phyloP scores from a whole-genome alignment of 1,140 invertebrate genomes.

The Drosophila punjabiensis region DNA sequence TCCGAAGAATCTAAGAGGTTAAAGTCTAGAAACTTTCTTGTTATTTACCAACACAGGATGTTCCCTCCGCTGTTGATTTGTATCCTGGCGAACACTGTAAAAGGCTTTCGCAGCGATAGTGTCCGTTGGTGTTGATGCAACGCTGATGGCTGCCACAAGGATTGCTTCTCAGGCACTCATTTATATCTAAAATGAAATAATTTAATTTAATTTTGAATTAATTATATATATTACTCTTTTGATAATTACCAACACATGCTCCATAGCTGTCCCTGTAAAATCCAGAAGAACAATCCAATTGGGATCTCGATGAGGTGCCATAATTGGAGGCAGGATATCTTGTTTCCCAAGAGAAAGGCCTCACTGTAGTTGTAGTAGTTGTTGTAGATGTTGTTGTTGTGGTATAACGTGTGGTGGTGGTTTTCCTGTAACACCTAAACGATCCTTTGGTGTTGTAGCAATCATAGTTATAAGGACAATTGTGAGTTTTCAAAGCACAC shows the following conservation, averaged over 20 bases:
- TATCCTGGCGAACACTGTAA: constrained; percentile 86
- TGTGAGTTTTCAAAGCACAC: constrained; percentile 92
- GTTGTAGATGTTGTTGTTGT: constrained; percentile 40
- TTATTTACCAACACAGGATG: constrained; percentile 83
- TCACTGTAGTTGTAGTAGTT: constrained; percentile 52
- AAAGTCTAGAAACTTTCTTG: background rate
- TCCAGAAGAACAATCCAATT: constrained; percentile 57
- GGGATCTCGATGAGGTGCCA: constrained; percentile 2
- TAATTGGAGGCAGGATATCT: constrained; percentile 2
- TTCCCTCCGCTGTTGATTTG: constrained; percentile 85
- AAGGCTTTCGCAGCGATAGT: constrained; percentile 87
- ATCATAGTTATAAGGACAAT: constrained; percentile 92
- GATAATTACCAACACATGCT: constrained; percentile 75
- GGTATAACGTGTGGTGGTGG: constrained; percentile 27
- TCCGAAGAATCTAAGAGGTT: no score
- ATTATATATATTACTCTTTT: background rate
- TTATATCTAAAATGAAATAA: constrained; percentile 77
- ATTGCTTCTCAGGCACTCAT: constrained; percentile 85
- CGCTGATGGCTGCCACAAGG: constrained; percentile 84
- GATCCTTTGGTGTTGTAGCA: constrained; percentile 92
- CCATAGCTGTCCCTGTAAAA: constrained; percentile 74
- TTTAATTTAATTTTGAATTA: no score
- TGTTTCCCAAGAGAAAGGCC: constrained; percentile 8
- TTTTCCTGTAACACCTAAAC: constrained; percentile 74
- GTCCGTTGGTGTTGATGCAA: constrained; percentile 87